These are phyloP conservation scores for Lanistes nyassanus DNA, from an alignment of 1,140 invertebrate species.

Conservation along the genomic window DNA sequence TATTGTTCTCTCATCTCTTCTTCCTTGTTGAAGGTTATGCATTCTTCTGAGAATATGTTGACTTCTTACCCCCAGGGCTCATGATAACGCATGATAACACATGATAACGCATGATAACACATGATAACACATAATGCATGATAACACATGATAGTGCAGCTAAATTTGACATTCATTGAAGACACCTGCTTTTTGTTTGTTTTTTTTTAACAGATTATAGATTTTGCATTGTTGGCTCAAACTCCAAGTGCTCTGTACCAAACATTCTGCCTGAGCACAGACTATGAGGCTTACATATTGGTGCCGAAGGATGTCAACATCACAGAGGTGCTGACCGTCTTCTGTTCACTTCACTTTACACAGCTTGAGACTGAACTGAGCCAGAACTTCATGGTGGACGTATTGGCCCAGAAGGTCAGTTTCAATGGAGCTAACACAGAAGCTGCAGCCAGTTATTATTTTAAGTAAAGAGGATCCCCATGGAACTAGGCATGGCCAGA, in stretches of 20 bases:
- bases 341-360: slow-evolving; percentile 29
- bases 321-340: slow-evolving; percentile 4
- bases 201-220: slow-evolving; percentile 14
- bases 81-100: too few relatives aligned
- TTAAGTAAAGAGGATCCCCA: too few relatives aligned
- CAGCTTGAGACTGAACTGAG: slow-evolving; percentile 14
- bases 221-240: not conserved
- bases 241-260: not conserved
- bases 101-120: too few relatives aligned
- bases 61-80: too few relatives aligned
- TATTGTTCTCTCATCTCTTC: too few relatives aligned
- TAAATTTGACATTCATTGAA: too few relatives aligned
- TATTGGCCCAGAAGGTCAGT: slow-evolving; percentile 16
- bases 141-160: too few relatives aligned
- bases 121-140: too few relatives aligned
- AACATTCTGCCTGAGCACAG: slow-evolving; percentile 8
- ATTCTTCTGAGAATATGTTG: too few relatives aligned
- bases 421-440: not conserved
- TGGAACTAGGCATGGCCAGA: too few relatives aligned
- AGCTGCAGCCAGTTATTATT: not conserved
- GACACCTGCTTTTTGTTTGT: not conserved
- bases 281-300: slow-evolving; percentile 14
- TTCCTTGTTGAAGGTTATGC: too few relatives aligned
- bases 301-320: slow-evolving; percentile 20
- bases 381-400: slow-evolving; percentile 27